Evolutionary conservation across 2,113 vertebrate genomes (phyloP).

Genomic region (Emydura subglobosa): DNA sequence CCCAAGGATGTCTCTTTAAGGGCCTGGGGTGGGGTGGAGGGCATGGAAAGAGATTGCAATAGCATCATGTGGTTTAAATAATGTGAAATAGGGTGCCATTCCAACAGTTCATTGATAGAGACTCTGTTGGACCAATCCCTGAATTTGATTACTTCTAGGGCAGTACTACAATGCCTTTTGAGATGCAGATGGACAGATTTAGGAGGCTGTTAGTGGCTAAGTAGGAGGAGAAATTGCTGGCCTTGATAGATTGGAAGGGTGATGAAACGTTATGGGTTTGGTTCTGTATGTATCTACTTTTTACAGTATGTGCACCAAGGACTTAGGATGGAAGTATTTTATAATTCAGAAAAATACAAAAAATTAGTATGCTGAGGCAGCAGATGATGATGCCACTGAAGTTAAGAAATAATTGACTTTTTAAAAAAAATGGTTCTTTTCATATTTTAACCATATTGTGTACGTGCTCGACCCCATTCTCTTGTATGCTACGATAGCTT

Average conservation of each 20-base stretch:
- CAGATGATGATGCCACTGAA: not conserved
- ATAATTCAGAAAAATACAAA: constrained; percentile 3
- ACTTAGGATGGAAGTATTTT: not conserved
- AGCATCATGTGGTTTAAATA: not conserved
- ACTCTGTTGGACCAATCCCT: constrained; percentile 17
- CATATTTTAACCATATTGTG: not conserved
- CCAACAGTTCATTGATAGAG: not conserved
- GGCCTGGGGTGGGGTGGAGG: not conserved
- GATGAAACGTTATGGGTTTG: not conserved
- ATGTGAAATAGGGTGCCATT: not conserved
- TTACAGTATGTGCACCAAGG: too few relatives aligned
- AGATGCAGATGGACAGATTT: constrained; percentile 12
- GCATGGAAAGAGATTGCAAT: not conserved
- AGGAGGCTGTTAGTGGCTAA: constrained; percentile 11
- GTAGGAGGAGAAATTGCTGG: constrained; percentile 33
- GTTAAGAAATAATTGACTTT: constrained; percentile 2
- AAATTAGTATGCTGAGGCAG: not conserved
- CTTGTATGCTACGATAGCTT: not conserved
- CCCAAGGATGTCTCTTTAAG: not conserved
- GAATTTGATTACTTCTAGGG: constrained; percentile 26
- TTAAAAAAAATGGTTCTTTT: not conserved
- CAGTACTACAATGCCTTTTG: not conserved
- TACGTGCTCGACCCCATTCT: not conserved
- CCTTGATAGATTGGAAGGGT: not conserved
- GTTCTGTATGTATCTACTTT: too few relatives aligned